Evolutionary conservation across 2,888 invertebrate species (phyloP), one percentile per base, ranked within the genome.

Genomic region (Lithophane leautieri): DNA sequence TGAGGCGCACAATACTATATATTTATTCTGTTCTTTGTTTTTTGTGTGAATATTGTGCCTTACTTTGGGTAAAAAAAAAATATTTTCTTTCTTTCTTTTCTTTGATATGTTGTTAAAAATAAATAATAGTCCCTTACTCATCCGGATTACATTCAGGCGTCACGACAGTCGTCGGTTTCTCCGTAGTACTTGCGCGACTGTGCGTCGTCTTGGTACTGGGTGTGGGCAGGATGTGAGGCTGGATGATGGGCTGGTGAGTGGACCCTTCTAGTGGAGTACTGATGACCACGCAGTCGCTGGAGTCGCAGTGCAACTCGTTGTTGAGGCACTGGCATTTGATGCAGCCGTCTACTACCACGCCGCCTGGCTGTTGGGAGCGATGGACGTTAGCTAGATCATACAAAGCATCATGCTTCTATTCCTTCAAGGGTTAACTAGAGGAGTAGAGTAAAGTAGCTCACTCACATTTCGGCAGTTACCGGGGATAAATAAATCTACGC

Each of bases 241-340:
- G 54, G n/a, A 92, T 84, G 76, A 90, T 82, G 12, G 93, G 88
- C 73, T 86, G 73, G 80, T 92, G 91, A 0, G 93, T 92, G 69
- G 92, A 88, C 2, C 92, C 92, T 0, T 82, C 73, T 0, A 70
- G 34, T 0, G 90, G 89, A 2, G 88, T 81, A 9, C 70, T 58
- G n/a, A 91, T 80, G n/a, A 88, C 81, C 12, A 92, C 86, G 84
- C 98, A 98, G 3, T 93, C 92, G 34, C 90, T 95, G 47, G 96
- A 93, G 90, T 97, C 97, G 90, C 99, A 99, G 65, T 97, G 97
- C 78, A 98, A 97, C 40, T 97, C 97, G 93, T 99, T 98, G 89
- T 98, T 97, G 12, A 98, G 95, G 88, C 99, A 99, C 87, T 98
- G 98, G 89, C 99, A 99, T 22, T 97, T 96, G 88, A 97, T 97